Conservation (phyloP, 2,888 invertebrate species). For the Mycogona germanica region DNA sequence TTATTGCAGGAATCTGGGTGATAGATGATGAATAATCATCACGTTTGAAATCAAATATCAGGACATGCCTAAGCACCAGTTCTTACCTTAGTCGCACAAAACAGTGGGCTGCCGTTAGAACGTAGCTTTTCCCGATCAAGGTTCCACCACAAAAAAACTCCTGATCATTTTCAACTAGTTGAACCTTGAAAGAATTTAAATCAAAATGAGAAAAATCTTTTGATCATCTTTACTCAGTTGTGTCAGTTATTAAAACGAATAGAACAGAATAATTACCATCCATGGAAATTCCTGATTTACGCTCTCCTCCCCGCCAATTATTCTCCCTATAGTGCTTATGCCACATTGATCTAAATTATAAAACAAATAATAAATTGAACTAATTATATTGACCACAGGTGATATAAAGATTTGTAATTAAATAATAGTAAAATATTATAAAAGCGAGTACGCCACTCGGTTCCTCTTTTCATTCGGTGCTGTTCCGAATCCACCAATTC, state of each 20-base stretch:
- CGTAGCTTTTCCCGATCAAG: conserved; percentile 11
- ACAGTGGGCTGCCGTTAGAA: conserved; percentile 17
- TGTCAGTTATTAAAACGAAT: neutral
- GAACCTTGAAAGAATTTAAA: conserved; percentile 7
- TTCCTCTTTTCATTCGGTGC: too few species aligned
- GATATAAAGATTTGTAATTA: neutral
- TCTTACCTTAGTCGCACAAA: neutral
- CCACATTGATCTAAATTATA: conserved; percentile 9
- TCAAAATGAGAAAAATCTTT: neutral
- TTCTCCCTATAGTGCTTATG: conserved; percentile 5
- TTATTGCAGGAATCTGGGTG: too few species aligned
- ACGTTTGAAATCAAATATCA: too few species aligned
- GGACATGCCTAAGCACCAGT: too few species aligned
- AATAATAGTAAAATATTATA: too few species aligned
- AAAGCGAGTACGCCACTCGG: too few species aligned
- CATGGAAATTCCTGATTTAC: conserved; percentile 16
- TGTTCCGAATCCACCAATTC: too few species aligned
- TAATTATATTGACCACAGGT: neutral
- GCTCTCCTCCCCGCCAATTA: conserved; percentile 15
- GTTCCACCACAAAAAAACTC: conserved; percentile 15
- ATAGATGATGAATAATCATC: too few species aligned
- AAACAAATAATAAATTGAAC: neutral
- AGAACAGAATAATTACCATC: conserved; percentile 11
- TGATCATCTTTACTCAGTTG: neutral
- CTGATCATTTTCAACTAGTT: conserved; percentile 1